phyloP scores from a whole-genome alignment of 2,888 invertebrate genomes.

The Tromatobia lineatoria region DNA sequence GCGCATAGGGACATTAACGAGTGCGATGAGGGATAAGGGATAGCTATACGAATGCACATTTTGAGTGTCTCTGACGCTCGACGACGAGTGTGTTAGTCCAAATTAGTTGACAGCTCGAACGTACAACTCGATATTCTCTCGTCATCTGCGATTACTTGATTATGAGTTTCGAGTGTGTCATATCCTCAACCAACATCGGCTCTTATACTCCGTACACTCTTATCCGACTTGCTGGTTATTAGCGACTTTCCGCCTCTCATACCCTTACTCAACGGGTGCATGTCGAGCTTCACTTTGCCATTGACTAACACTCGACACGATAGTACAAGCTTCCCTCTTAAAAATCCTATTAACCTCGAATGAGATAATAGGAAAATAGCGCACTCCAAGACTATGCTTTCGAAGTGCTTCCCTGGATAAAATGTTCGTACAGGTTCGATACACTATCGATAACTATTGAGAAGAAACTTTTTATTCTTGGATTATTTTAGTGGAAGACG shows the following conservation, averaged over 20 bases:
- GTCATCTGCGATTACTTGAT: conserved; percentile 82
- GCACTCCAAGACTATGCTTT: conserved; percentile 72
- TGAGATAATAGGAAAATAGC: conserved; percentile 74
- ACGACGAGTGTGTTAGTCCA: conserved; percentile 58
- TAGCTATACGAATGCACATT: conserved; percentile 47
- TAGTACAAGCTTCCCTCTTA: conserved; percentile 69
- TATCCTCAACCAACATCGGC: conserved; percentile 65
- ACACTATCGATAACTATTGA: neutral
- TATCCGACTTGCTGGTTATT: conserved; percentile 66
- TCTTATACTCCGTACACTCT: conserved; percentile 22
- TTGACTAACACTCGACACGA: conserved; percentile 32
- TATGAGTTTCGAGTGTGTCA: conserved; percentile 79
- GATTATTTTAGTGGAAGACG: too few species aligned
- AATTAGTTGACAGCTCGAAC: conserved; percentile 79
- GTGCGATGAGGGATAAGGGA: conserved; percentile 39
- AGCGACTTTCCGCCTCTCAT: conserved; percentile 72
- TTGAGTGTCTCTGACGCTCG: conserved; percentile 54
- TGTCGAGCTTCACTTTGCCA: conserved; percentile 16
- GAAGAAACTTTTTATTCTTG: too few species aligned
- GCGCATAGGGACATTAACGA: conserved; percentile 48
- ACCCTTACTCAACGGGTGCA: conserved; percentile 48
- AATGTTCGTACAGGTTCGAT: neutral
- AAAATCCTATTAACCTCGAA: conserved; percentile 75
- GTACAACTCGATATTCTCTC: conserved; percentile 77
- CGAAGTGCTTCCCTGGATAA: conserved; percentile 42